phyloP scores from a whole-genome alignment of 2,888 invertebrate species.

The Operophtera brumata region DNA sequence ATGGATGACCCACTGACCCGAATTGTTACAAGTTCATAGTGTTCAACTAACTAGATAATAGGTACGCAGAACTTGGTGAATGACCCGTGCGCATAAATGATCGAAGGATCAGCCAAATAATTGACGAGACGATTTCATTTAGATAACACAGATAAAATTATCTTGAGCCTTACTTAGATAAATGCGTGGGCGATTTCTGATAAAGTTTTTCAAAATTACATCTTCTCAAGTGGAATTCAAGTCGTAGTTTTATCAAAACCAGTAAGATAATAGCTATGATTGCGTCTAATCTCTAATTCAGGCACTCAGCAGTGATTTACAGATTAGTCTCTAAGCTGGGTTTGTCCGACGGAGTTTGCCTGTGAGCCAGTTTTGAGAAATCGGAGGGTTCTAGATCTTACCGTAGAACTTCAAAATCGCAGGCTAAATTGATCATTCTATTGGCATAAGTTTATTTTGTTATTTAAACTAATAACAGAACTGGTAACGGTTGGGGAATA shows the following conservation, averaged over 20 bases:
- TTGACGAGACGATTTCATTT: constrained; percentile 8
- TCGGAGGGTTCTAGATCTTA: constrained; percentile 5
- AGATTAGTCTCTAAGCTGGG: constrained; percentile 31
- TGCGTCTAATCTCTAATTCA: constrained; percentile 34
- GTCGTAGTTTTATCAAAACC: not conserved
- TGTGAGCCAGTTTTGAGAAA: constrained; percentile 17
- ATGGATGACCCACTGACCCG: not conserved
- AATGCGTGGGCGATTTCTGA: constrained; percentile 2
- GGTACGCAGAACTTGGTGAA: not conserved
- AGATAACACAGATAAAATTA: constrained; percentile 16
- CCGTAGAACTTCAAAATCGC: constrained; percentile 4
- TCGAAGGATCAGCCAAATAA: constrained; percentile 10
- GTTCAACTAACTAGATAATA: not conserved
- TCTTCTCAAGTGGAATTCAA: not conserved
- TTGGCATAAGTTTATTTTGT: too few species aligned
- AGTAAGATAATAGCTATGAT: constrained; percentile 15
- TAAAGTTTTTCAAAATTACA: not conserved
- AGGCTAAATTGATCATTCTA: not conserved
- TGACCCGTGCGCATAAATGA: constrained; percentile 11
- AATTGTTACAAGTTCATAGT: not conserved
- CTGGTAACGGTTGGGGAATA: too few species aligned
- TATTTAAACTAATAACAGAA: too few species aligned
- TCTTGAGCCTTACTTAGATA: constrained; percentile 3
- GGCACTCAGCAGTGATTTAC: constrained; percentile 34
- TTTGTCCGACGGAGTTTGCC: constrained; percentile 28